Evolutionary conservation across 2,113 vertebrate species (phyloP), one percentile per base, ranked within the genome.

Genomic region (Sarotherodon lohbergeri): DNA sequence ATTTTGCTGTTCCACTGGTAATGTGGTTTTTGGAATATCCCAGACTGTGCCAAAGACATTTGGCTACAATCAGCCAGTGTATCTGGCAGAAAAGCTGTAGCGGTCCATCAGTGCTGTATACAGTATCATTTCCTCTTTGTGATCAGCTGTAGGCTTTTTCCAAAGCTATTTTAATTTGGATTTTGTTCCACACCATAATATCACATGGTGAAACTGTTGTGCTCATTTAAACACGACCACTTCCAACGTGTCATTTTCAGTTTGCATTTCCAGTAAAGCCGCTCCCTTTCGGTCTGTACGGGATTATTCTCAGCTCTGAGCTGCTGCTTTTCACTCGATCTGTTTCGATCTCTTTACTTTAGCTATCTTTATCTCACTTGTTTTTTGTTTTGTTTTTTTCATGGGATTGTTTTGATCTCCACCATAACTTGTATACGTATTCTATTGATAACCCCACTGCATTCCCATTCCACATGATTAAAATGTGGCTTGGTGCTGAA

Each of bases 261-360:
- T 86, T 80, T 85, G 85, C 81, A 57, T 93, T 94, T 86, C 89
- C 85, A 89, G 82, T 83, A 89, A 90, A 89, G 78, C 88, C 90
- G 83, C 90, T 84, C 79, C 87, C 76, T 16, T 19, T 78, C n/a
- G 3, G 57, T 61, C 78, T 52, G 56, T 4, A 29, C 27, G 3
- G 7, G 55, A 66, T 80, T 24, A n/a, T 48, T 85, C 19, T 63
- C 80, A 84, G 27, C 54, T 22, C 14, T 22, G 48, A 34, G 41
- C 80, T 83, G 81, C 71, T 63, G n/a, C 32, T 86, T 86, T 84
- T 52, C 55, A 88, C 80, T 55, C 54, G 16, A 66, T 76, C 78
- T 9, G 63, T 66, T 81, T 86, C 82, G 39, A 85, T 89, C 83
- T 87, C 82, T 41, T 2, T 56, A 41, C 57, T 16, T 83, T 84